Evolutionary conservation across 1,140 invertebrate genomes (phyloP).

Genomic region (Leptinotarsa defecta): DNA sequence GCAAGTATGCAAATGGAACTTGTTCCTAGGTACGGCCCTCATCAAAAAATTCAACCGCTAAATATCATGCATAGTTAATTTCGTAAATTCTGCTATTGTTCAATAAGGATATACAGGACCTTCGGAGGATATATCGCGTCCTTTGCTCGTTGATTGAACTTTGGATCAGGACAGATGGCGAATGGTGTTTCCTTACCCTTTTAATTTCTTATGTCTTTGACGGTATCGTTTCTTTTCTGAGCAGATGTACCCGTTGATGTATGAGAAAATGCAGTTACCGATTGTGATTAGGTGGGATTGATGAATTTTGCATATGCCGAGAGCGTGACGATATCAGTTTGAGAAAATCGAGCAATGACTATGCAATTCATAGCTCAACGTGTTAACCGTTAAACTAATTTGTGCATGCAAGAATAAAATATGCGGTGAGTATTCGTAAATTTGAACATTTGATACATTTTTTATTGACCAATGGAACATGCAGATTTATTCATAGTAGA

Average conservation of each 20-base stretch:
- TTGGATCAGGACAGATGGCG: constrained; percentile 13
- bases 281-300: not conserved
- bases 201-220: constrained; percentile 24
- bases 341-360: not conserved
- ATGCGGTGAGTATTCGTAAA: too few relatives aligned
- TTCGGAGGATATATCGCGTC: constrained; percentile 16
- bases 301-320: not conserved
- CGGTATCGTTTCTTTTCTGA: constrained; percentile 18
- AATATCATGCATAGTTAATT: constrained; percentile 30
- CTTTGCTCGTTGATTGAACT: constrained; percentile 20
- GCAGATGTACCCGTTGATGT: constrained; percentile 19
- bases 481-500: too few relatives aligned
- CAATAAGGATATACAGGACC: constrained; percentile 1
- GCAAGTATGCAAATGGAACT: constrained; percentile 28
- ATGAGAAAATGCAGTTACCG: constrained; percentile 21
- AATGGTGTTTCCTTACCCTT: constrained; percentile 14
- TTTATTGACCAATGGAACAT: too few relatives aligned
- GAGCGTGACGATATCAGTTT: not conserved
- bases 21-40: constrained; percentile 22
- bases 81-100: constrained; percentile 22
- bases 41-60: constrained; percentile 17
- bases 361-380: too few relatives aligned
- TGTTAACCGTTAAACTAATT: too few relatives aligned
- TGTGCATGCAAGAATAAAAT: too few relatives aligned
- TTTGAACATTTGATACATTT: too few relatives aligned